Conservation (phyloP, 2,113 vertebrate genomes). For the Pelusios castaneus region DNA sequence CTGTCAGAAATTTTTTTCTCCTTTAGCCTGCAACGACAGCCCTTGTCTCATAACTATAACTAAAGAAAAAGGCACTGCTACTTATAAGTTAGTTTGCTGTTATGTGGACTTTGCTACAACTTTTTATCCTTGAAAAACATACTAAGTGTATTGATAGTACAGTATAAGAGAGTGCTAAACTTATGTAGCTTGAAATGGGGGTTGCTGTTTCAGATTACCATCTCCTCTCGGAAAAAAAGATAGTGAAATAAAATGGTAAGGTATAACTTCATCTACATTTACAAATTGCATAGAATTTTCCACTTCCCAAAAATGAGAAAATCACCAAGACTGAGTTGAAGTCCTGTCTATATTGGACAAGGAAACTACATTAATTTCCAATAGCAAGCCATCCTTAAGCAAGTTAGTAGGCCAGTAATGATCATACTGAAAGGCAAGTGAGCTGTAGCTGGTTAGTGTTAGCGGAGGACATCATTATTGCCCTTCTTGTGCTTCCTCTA, state of each 20-base stretch:
- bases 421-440: neutral
- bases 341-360: neutral
- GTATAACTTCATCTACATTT: neutral
- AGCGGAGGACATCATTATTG: neutral
- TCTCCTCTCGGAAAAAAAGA: neutral
- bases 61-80: neutral
- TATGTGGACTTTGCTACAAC: neutral
- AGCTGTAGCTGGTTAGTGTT: neutral
- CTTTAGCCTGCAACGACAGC: neutral
- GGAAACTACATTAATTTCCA: neutral
- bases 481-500: neutral
- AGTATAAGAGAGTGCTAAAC: neutral
- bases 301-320: neutral
- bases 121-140: neutral
- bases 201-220: neutral
- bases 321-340: neutral
- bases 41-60: neutral
- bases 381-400: neutral
- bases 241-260: neutral
- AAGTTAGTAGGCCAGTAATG: neutral
- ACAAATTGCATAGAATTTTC: no score
- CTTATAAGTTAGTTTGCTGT: neutral
- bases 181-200: neutral
- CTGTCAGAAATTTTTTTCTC: neutral
- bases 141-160: neutral